Conservation (phyloP, 2,113 vertebrate genomes). For the Ellobius talpinus region DNA sequence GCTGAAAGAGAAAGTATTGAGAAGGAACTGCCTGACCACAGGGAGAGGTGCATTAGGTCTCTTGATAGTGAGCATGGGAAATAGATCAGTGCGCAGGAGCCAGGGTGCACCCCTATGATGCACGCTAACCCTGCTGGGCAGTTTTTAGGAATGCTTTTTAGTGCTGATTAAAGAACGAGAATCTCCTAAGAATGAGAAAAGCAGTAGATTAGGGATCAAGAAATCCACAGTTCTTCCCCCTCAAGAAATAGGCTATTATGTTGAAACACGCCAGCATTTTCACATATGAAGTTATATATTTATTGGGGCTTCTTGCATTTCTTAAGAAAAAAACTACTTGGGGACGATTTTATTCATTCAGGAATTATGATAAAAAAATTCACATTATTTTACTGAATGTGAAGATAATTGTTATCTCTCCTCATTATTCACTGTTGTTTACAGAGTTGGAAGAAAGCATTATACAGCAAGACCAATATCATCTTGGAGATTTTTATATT, state of each 20-base stretch:
- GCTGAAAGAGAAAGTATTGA: not conserved
- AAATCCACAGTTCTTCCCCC: not conserved
- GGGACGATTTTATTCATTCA: not conserved
- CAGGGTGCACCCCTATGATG: not conserved
- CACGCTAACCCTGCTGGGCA: not conserved
- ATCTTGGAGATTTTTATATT: not conserved
- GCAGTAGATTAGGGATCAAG: not conserved
- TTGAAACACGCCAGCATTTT: not conserved
- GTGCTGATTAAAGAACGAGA: not conserved
- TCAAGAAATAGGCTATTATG: not conserved
- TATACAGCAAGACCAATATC: constrained; percentile 26
- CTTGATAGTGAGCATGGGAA: not conserved
- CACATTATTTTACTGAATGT: not conserved
- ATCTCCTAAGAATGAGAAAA: not conserved
- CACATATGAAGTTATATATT: not conserved
- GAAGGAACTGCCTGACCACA: not conserved
- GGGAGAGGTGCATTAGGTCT: not conserved
- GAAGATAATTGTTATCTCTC: not conserved
- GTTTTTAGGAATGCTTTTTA: not conserved
- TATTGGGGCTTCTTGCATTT: not conserved
- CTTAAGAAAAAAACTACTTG: not conserved
- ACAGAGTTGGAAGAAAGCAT: not conserved
- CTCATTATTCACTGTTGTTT: not conserved
- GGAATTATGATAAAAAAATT: not conserved
- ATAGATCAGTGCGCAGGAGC: not conserved